phyloP scores from a whole-genome alignment of 1,140 invertebrate genomes.

The Steinernema khuongi region DNA sequence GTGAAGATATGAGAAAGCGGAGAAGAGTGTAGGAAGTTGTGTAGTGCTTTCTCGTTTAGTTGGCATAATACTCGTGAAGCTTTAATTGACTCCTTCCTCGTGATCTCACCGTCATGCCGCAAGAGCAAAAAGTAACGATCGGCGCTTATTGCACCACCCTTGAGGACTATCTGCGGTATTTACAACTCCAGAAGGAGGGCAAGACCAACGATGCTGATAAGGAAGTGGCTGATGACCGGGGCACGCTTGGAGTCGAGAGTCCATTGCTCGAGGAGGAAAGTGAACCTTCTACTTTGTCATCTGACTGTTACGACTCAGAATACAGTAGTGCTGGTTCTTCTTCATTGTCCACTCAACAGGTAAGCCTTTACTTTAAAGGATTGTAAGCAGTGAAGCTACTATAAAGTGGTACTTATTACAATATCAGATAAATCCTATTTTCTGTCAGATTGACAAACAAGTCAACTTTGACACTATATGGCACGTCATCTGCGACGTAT shows the following conservation, averaged over 20 bases:
- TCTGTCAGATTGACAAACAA: too few species aligned
- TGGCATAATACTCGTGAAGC: not conserved
- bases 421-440: too few species aligned
- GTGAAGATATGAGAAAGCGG: not conserved
- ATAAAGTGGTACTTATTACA: too few species aligned
- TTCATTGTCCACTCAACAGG: not conserved
- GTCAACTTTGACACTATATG: too few species aligned
- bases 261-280: not conserved
- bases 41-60: not conserved
- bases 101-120: not conserved
- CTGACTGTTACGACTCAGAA: not conserved
- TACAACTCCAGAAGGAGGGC: not conserved
- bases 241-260: not conserved
- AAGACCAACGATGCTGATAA: not conserved
- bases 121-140: not conserved
- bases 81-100: not conserved
- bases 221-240: not conserved
- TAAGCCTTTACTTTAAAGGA: not conserved
- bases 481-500: too few species aligned
- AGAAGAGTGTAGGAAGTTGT: not conserved
- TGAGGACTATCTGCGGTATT: constrained; percentile 9
- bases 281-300: not conserved
- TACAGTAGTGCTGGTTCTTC: not conserved
- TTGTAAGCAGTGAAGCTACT: too few species aligned
- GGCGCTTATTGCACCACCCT: not conserved